phyloP scores from a whole-genome alignment of 2,888 invertebrate species.

The Scaptomyza caliginosa region DNA sequence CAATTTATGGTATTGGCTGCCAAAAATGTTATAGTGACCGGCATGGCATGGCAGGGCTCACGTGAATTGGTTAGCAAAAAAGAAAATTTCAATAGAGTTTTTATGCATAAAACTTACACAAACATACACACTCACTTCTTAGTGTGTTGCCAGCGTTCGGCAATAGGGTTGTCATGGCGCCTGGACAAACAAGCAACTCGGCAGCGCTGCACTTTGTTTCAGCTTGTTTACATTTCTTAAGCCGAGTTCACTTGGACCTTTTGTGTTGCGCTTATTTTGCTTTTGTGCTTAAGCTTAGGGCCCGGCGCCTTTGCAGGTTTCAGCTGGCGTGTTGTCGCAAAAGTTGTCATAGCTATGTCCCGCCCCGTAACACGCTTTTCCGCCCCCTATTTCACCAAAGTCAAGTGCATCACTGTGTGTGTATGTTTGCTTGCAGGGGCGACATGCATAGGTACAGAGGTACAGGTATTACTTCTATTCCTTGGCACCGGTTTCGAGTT shows the following conservation, averaged over 20 bases:
- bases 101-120: conserved; percentile 36
- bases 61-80: conserved; percentile 22
- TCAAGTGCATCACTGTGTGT: conserved; percentile 60
- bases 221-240: conserved; percentile 54
- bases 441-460: conserved; percentile 58
- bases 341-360: conserved; percentile 55
- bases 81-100: conserved; percentile 53
- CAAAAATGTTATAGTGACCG: conserved; percentile 24
- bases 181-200: conserved; percentile 50
- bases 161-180: conserved; percentile 64
- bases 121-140: not conserved
- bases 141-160: conserved; percentile 23
- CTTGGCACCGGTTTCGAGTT: conserved; percentile 55
- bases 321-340: conserved; percentile 51
- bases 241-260: conserved; percentile 44
- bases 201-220: conserved; percentile 51
- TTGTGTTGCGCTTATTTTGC: conserved; percentile 48
- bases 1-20: conserved; percentile 50
- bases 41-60: conserved; percentile 1
- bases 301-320: conserved; percentile 40
- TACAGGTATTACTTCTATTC: conserved; percentile 52
- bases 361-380: conserved; percentile 11
- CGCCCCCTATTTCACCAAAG: conserved; percentile 49
- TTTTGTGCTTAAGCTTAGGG: conserved; percentile 60
- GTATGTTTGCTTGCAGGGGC: conserved; percentile 16